A percentile compares a stretch with the other conserved stretches of the same genome.
phyloP scores from a whole-genome alignment of 2,888 invertebrate genomes.

The Noctua janthe region DNA sequence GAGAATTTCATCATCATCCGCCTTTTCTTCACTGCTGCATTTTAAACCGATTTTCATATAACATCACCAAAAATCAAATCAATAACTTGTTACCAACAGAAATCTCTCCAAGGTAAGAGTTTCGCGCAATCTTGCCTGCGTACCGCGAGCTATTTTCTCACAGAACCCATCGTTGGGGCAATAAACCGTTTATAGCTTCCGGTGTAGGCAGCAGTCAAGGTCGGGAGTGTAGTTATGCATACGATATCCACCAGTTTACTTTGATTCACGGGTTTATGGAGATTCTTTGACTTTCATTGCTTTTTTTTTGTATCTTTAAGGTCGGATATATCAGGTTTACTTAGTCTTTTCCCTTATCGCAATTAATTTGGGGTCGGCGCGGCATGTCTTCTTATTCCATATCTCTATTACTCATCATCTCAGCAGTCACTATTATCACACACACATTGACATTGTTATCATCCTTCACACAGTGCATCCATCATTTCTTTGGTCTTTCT shows the following conservation, averaged over 20 bases:
- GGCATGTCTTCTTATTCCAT: not conserved
- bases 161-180: conserved; percentile 43
- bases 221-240: conserved; percentile 40
- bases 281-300: conserved; percentile 28
- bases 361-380: not conserved
- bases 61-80: conserved; percentile 2
- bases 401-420: not conserved
- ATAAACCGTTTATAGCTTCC: conserved; percentile 64
- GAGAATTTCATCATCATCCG: not conserved
- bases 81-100: conserved; percentile 8
- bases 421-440: not conserved
- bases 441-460: too few species aligned
- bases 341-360: not conserved
- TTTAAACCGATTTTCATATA: not conserved
- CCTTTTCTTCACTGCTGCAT: not conserved
- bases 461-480: not conserved
- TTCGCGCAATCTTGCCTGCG: conserved; percentile 15
- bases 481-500: not conserved
- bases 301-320: not conserved
- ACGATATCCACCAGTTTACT: conserved; percentile 30
- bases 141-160: conserved; percentile 49
- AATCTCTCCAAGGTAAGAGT: conserved; percentile 20
- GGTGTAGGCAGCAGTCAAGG: conserved; percentile 56
- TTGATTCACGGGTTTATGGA: conserved; percentile 39
- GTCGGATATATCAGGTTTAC: not conserved